Percentiles rank a stretch among this genome's conserved stretches.
Conservation (phyloP, 2,113 vertebrate genomes). For the Oostethus manadensis region DNA sequence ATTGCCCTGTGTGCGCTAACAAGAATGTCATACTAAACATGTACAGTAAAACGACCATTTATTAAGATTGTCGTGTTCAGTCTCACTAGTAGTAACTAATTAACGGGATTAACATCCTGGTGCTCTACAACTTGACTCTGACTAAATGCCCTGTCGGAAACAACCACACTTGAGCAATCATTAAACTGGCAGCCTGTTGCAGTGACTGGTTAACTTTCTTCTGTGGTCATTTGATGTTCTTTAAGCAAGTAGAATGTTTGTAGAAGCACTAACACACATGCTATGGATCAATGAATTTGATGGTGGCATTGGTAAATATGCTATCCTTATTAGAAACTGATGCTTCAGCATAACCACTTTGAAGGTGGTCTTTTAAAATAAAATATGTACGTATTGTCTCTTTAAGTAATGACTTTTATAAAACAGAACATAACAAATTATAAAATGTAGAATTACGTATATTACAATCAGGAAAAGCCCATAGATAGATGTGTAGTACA, state of each 20-base stretch:
- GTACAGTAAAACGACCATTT: background rate
- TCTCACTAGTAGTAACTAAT: conserved; percentile 7
- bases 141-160: conserved; percentile 36
- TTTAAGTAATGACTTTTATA: too few species aligned
- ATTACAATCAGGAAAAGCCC: too few species aligned
- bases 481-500: too few species aligned
- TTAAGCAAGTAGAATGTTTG: background rate
- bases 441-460: too few species aligned
- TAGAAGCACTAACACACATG: background rate
- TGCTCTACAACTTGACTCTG: conserved; percentile 11
- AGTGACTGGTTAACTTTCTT: conserved; percentile 5
- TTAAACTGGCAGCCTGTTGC: conserved; percentile 2
- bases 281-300: too few species aligned
- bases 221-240: background rate
- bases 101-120: conserved; percentile 15
- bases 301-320: too few species aligned
- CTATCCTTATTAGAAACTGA: too few species aligned
- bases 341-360: too few species aligned
- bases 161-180: conserved; percentile 14
- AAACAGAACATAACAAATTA: too few species aligned
- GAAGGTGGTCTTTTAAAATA: too few species aligned
- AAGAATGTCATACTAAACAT: background rate
- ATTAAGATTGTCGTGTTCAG: background rate
- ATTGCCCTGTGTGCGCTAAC: conserved; percentile 24
- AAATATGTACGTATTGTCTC: too few species aligned